A percentile compares a stretch with the other conserved stretches of the same genome.
phyloP scores from a whole-genome alignment of 2,888 invertebrate genomes.

The Aspidiotus destructor region DNA sequence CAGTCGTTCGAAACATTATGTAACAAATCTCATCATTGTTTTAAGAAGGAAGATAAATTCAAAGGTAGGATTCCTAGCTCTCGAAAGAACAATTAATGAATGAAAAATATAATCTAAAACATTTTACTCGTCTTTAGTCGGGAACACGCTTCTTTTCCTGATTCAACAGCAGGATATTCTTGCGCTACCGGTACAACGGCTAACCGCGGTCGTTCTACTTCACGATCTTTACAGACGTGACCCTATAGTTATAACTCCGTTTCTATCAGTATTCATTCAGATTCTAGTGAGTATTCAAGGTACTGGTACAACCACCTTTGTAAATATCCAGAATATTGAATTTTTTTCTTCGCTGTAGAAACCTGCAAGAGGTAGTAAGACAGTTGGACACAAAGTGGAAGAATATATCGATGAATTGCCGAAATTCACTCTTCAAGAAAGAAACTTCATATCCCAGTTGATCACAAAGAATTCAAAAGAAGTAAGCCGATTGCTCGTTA shows the following conservation, averaged over 20 bases:
- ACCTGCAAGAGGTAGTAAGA: slow-evolving; percentile 24
- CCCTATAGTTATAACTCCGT: slow-evolving; percentile 57
- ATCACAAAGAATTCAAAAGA: slow-evolving; percentile 32
- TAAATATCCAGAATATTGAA: background rate
- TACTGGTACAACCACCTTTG: background rate
- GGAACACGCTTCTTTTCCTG: slow-evolving; percentile 52
- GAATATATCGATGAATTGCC: slow-evolving; percentile 31
- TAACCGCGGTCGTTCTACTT: slow-evolving; percentile 58
- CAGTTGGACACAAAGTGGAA: slow-evolving; percentile 25
- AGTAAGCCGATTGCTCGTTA: slow-evolving; percentile 13
- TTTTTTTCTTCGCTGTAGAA: slow-evolving; percentile 9
- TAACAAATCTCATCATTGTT: slow-evolving; percentile 60
- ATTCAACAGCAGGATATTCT: slow-evolving; percentile 62
- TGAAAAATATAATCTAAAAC: background rate
- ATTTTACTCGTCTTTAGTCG: slow-evolving; percentile 43
- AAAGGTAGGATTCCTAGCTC: slow-evolving; percentile 49
- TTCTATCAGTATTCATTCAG: slow-evolving; percentile 59
- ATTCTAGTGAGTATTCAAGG: slow-evolving; percentile 48
- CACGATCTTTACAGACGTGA: slow-evolving; percentile 62
- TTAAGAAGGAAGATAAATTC: slow-evolving; percentile 66
- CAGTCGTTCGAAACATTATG: slow-evolving; percentile 31
- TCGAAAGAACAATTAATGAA: background rate
- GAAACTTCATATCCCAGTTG: slow-evolving; percentile 33
- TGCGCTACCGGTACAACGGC: slow-evolving; percentile 55
- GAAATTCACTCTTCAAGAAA: slow-evolving; percentile 25